Conservation (phyloP, 2,113 vertebrate genomes). For the Centrocercus urophasianus region DNA sequence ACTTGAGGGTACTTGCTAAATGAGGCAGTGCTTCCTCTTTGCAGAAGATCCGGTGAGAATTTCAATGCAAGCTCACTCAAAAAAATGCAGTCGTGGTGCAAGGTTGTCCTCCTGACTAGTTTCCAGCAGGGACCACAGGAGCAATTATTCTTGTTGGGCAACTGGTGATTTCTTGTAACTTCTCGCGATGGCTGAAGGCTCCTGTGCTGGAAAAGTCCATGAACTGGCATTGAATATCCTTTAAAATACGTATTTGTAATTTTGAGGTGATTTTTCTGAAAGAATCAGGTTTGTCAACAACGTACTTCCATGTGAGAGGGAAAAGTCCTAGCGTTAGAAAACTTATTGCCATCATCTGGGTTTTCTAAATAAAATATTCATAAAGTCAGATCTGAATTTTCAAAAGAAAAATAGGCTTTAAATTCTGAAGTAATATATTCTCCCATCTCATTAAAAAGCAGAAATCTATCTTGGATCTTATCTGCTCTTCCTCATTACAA, state of each 20-base stretch:
- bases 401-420: conserved; percentile 62
- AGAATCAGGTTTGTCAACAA: conserved; percentile 44
- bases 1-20: neutral
- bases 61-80: neutral
- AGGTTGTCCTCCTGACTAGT: neutral
- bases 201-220: neutral
- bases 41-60: neutral
- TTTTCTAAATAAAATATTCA: conserved; percentile 60
- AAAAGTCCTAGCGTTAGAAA: neutral
- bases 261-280: conserved; percentile 1
- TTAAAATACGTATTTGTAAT: neutral
- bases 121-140: neutral
- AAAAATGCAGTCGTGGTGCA: neutral
- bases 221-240: neutral
- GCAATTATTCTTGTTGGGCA: neutral
- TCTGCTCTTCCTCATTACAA: conserved; percentile 47
- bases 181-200: neutral
- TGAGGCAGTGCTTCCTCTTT: neutral
- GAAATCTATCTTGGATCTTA: conserved; percentile 54
- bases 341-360: conserved; percentile 9
- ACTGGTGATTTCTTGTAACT: conserved; percentile 23
- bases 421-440: conserved; percentile 59
- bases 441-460: conserved; percentile 56
- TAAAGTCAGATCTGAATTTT: conserved; percentile 56
- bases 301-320: neutral